Evolutionary conservation across 2,113 vertebrate genomes (phyloP).

Genomic region (Phalacrocorax carbo): DNA sequence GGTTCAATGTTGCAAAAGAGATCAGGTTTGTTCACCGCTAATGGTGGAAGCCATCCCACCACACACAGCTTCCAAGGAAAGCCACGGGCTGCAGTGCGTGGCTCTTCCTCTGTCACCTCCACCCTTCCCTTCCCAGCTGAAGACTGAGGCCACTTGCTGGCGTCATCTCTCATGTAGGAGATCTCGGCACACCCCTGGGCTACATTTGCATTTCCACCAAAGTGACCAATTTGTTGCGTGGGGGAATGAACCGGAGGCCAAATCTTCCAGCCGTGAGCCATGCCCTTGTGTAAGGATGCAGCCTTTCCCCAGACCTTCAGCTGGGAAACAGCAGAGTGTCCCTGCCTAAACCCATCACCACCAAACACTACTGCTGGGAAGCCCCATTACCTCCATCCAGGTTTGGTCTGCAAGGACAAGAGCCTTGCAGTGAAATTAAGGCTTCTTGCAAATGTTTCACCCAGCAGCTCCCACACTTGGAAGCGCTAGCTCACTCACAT

Average conservation of each 20-base stretch:
- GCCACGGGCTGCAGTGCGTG: neutral
- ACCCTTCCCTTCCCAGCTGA: neutral
- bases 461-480: neutral
- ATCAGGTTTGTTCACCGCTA: neutral
- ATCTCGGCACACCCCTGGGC: neutral
- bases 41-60: neutral
- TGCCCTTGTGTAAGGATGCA: neutral
- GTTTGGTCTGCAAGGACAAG: neutral
- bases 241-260: neutral
- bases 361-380: neutral
- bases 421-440: neutral
- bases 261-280: neutral
- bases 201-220: neutral
- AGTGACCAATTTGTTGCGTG: neutral
- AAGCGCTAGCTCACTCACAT: fast-evolving
- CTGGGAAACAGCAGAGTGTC: neutral
- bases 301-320: neutral
- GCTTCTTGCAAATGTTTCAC: neutral
- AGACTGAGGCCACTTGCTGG: neutral
- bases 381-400: fast-evolving
- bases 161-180: neutral
- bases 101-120: neutral
- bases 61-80: neutral
- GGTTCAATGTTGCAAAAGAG: neutral
- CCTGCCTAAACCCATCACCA: neutral